These are phyloP conservation scores for Oncorhynchus mykiss DNA, from an alignment of 2,113 vertebrate genomes.

Conservation along the genomic window DNA sequence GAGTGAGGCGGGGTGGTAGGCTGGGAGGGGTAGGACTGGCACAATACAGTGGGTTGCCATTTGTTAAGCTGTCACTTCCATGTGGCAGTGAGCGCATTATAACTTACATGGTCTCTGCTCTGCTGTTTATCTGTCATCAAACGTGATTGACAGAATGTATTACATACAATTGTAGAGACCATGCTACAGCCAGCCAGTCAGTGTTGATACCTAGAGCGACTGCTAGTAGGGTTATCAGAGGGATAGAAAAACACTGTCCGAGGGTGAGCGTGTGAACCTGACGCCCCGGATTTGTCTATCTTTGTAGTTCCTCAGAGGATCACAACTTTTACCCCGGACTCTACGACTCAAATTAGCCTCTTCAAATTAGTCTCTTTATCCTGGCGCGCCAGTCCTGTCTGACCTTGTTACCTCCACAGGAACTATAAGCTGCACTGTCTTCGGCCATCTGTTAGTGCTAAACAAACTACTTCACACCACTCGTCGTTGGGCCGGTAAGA, in stretches of 20 bases:
- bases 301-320: slow-evolving; percentile 16
- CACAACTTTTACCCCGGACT: slow-evolving; percentile 6
- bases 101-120: neutral
- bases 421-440: slow-evolving; percentile 32
- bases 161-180: neutral
- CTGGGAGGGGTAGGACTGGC: neutral
- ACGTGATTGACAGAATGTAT: neutral
- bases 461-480: slow-evolving; percentile 32
- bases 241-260: neutral
- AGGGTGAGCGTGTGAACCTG: slow-evolving; percentile 1
- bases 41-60: neutral
- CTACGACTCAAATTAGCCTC: neutral
- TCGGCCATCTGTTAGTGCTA: slow-evolving; percentile 44
- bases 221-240: too few relatives aligned
- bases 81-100: neutral
- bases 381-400: slow-evolving; percentile 18
- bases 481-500: neutral
- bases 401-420: slow-evolving; percentile 21
- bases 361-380: slow-evolving; percentile 3
- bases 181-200: neutral
- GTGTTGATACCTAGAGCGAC: neutral
- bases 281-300: neutral
- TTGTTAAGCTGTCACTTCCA: slow-evolving; percentile 6
- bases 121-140: neutral
- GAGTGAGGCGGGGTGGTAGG: too few relatives aligned